Base-by-base conservation (phyloP, 2,888 invertebrate genomes). In the Tanytarsus gracilentus region DNA sequence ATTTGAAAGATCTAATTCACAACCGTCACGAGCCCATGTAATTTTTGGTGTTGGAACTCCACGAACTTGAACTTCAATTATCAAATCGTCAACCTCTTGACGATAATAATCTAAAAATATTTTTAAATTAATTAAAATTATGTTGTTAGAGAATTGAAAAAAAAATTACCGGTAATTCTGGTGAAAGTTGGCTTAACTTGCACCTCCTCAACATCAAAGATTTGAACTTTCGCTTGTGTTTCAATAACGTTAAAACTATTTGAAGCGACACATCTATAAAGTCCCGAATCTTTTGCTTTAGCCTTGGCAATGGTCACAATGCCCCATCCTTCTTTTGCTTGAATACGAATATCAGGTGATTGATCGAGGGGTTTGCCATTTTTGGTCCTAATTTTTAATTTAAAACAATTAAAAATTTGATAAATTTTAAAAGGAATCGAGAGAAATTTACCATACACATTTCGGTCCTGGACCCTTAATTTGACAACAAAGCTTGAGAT, bases 171-270 rank as follows among this genome's bases (percentile, higher is more conserved):
- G 70, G 77, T 77, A 63, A 83, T 84, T 66, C 83, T 78, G 9
- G 85, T 85, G 69, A 89, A 88, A n/a, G 84, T 85, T 18, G 88
- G 86, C 14, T 85, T 82, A 63, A 82, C 78, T 0, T 85, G 83
- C 53, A 83, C 78, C 18, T 84, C 79, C 70, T 87, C 83, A 65
- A 81, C 81, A 61, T 87, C 84, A 68, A 84, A 86, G 58, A 91
- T 83, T 68, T 83, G 84, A 21, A 92, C 75, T 65, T 80, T 81
- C 40, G 88, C 86, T 14, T 84, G 80, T 6, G 86, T 84, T 50
- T 78, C 79, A 1, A 82, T 77, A 60, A 81, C 78, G 27, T 91
- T 91, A 67, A 87, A 82, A 62, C 79, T 76, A 70, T 91, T 92
- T 64, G 79, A 78, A 25, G 86, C 88, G 7, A 79, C 71, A 66